Evolutionary conservation across 2,113 vertebrate species (phyloP).

Genomic region (Naja naja): DNA sequence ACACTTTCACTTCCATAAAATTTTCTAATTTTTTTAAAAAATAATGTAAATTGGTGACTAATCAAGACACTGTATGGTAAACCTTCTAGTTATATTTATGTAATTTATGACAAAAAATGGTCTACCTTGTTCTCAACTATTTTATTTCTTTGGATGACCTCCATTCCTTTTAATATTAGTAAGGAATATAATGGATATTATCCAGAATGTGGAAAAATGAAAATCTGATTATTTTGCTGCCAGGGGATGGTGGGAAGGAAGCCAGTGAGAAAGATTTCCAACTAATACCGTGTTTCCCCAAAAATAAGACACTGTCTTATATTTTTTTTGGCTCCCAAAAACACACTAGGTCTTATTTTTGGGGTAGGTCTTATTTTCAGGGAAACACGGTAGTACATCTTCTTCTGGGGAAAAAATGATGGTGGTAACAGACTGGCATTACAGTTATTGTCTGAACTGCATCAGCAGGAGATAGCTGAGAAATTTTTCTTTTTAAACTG

Average conservation of each 20-base stretch:
- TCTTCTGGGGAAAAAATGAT: not conserved
- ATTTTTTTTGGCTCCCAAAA: no score
- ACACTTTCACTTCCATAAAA: not conserved
- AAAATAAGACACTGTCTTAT: no score
- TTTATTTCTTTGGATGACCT: not conserved
- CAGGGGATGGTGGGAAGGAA: not conserved
- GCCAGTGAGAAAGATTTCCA: not conserved
- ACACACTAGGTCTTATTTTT: no score
- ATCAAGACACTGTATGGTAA: not conserved
- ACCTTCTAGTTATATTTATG: not conserved
- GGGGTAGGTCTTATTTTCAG: no score
- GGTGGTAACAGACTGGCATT: not conserved
- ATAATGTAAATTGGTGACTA: not conserved
- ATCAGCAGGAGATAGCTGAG: not conserved
- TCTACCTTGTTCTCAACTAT: not conserved
- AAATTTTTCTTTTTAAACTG: not conserved
- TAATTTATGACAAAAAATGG: not conserved
- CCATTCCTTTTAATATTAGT: not conserved
- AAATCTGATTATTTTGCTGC: not conserved
- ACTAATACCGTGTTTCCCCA: no score
- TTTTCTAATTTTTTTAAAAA: not conserved
- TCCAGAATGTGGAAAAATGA: not conserved
- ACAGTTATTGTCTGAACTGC: not conserved
- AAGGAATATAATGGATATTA: not conserved
- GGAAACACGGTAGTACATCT: no score